Evolutionary conservation across 2,888 invertebrate genomes (phyloP).

Genomic region (Trissonchulus sp.): DNA sequence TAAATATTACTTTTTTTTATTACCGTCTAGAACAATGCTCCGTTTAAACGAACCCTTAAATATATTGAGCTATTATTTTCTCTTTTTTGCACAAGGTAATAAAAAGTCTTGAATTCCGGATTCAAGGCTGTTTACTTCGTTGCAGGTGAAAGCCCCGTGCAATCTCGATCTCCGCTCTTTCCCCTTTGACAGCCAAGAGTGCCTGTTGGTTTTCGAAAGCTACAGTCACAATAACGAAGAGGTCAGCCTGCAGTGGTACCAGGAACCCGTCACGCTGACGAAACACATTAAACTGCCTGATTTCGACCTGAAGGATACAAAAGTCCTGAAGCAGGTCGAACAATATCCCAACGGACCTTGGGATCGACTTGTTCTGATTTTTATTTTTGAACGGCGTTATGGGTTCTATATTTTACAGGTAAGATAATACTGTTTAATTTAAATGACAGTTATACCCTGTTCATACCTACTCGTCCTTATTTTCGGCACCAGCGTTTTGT

Average conservation of each 20-base stretch:
- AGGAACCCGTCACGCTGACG: conserved; percentile 25
- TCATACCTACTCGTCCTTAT: too few relatives aligned
- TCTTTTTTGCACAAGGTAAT: too few relatives aligned
- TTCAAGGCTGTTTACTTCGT: not conserved
- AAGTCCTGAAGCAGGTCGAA: not conserved
- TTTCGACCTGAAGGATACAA: conserved; percentile 20
- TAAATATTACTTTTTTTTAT: too few relatives aligned
- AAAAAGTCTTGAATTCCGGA: too few relatives aligned
- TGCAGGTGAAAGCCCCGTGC: conserved; percentile 48
- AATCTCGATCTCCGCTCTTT: conserved; percentile 46
- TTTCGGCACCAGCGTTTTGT: too few relatives aligned
- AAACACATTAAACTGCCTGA: conserved; percentile 27
- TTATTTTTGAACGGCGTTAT: conserved; percentile 51
- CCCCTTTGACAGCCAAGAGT: conserved; percentile 45
- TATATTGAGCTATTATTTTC: too few relatives aligned
- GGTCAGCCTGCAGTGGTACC: conserved; percentile 27
- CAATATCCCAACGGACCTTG: conserved; percentile 25
- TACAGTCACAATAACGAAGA: conserved; percentile 37
- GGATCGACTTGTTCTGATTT: conserved; percentile 41
- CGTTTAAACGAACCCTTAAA: too few relatives aligned
- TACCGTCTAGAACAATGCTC: too few relatives aligned
- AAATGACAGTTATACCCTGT: too few relatives aligned
- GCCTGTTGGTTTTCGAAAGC: conserved; percentile 47
- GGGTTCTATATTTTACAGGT: conserved; percentile 51
- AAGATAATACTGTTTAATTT: not conserved